Evolutionary conservation across 53 echinoderm and acorn worm species (phyloP).

Genomic region (Hippasteria phrygiana): DNA sequence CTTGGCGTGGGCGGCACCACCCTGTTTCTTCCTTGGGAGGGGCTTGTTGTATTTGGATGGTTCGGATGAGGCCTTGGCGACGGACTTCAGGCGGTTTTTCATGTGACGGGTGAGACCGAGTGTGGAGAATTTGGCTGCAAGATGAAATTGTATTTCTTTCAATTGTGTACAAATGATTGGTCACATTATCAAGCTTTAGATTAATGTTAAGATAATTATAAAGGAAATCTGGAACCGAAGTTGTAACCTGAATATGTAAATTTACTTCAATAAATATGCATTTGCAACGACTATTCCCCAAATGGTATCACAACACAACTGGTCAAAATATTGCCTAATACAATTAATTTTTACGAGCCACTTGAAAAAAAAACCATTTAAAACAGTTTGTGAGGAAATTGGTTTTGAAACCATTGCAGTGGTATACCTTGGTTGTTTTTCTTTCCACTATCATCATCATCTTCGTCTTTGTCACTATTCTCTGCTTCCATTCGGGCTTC

Average conservation of each 20-base stretch:
- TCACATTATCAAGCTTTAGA: too few species aligned
- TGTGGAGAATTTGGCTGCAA: constrained; percentile 24
- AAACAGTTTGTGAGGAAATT: neutral
- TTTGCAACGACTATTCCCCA: too few species aligned
- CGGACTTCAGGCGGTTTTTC: constrained; percentile 33
- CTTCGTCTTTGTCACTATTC: constrained; percentile 44
- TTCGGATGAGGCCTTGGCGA: neutral
- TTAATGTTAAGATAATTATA: too few species aligned
- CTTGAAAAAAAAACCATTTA: too few species aligned
- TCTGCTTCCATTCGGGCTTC: constrained; percentile 40
- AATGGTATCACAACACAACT: too few species aligned
- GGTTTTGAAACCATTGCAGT: neutral
- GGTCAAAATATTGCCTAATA: too few species aligned
- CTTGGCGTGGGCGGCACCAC: constrained; percentile 2
- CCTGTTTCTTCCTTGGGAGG: constrained; percentile 18
- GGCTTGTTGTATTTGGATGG: constrained; percentile 7
- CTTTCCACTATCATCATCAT: neutral
- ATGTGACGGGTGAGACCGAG: constrained; percentile 46
- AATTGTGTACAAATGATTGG: too few species aligned
- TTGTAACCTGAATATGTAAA: too few species aligned
- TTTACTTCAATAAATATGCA: too few species aligned
- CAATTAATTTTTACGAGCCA: too few species aligned
- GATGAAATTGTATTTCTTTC: neutral
- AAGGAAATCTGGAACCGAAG: too few species aligned
- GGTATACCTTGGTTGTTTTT: constrained; percentile 33